Base-by-base conservation (phyloP, 2,888 invertebrate species). In the Drosophila tripunctata region DNA sequence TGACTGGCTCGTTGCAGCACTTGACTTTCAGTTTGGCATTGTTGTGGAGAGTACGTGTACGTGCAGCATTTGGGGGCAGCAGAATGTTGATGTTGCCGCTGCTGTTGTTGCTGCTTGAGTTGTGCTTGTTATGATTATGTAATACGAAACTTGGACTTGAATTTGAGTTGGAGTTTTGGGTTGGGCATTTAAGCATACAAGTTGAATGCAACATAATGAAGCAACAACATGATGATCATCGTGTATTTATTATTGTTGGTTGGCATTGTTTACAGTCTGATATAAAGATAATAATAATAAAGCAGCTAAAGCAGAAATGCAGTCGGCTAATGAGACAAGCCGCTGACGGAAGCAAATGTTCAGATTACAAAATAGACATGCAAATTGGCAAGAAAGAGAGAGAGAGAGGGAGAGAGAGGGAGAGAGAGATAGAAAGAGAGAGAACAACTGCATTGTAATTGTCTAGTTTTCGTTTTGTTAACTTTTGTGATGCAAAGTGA, bases 61-160 rank as follows among this genome's bases (percentile, higher is more conserved):
- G 41, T 35, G 40, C 62, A 48, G 50, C 52, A 36, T 61, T 31
- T 44, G 21, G 57, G 63, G 54, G 69, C n/a, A n/a, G 40, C 57
- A 63, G 17, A 51, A 48, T 38, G 56, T 22, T 41, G 55, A 21
- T 47, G 38, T 22, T 36, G 48, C 14, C 41, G 36, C 33, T 33
- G 51, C 24, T 31, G 8, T 10, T 38, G 17, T n/a, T 24, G 21
- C 38, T 24, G 36, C 43, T 38, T 43, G 31, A 43, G 24, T 10
- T 63, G 38, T 58, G 55, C 66, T 69, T 73, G 78, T 68, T 75
- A 58, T 65, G 77, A 80, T 79, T 83, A 69, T 81, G 75, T 81
- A 75, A 75, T 70, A 64, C 51, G 47, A 75, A 62, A 62, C 75
- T 68, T 56, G 54, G 24, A 36, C 38, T 8, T 5, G 6, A 6